phyloP scores from a whole-genome alignment of 1,140 invertebrate genomes.

The Ladona fulva region DNA sequence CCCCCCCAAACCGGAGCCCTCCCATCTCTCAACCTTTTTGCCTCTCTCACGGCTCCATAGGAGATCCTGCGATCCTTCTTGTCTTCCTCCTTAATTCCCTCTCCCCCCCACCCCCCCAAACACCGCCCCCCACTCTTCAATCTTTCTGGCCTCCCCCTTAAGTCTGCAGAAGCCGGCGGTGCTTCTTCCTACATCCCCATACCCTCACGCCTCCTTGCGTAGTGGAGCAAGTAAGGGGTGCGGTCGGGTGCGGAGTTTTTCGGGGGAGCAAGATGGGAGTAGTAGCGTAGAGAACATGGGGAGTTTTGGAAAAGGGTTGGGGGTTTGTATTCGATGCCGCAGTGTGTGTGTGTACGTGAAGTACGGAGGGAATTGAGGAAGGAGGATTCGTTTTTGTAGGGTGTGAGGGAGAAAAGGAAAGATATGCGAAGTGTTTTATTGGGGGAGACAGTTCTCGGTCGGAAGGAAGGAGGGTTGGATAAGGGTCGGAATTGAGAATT shows the following conservation, averaged over 20 bases:
- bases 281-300: background rate
- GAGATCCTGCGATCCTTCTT: constrained; percentile 21
- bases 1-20: constrained; percentile 18
- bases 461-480: background rate
- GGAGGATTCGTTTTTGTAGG: background rate
- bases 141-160: constrained; percentile 29
- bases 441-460: background rate
- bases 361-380: background rate
- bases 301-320: background rate
- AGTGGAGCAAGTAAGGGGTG: too few species aligned
- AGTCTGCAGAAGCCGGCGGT: constrained; percentile 25
- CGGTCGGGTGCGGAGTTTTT: background rate
- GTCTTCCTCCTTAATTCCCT: constrained; percentile 24
- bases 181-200: constrained; percentile 24
- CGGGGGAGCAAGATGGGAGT: background rate
- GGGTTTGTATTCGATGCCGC: background rate
- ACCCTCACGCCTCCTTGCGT: background rate
- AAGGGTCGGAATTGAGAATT: background rate
- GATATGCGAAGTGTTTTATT: constrained; percentile 12
- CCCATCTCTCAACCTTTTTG: constrained; percentile 13
- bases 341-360: background rate
- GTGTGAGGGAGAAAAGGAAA: background rate
- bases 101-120: constrained; percentile 29
- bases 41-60: background rate
- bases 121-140: constrained; percentile 33